Conservation (phyloP, 2,888 invertebrate species). For the Marasmarcha lunaedactyla region DNA sequence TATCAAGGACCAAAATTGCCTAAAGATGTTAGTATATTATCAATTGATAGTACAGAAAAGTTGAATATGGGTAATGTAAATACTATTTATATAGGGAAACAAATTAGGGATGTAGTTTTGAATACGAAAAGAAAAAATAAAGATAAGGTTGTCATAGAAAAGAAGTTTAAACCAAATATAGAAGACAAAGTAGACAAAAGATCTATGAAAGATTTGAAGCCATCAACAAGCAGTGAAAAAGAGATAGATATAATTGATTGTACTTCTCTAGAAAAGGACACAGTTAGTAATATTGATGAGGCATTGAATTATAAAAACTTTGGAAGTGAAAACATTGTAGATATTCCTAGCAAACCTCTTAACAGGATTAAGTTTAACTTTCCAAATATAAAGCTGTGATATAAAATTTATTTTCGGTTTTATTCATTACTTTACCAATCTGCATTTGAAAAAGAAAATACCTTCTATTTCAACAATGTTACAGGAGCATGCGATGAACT, state of each 20-base stretch:
- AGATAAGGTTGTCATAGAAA: conserved; percentile 12
- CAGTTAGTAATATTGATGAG: conserved; percentile 46
- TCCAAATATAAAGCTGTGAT: conserved; percentile 28
- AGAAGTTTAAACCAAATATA: conserved; percentile 18
- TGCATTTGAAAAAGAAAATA: background rate
- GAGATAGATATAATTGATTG: conserved; percentile 35
- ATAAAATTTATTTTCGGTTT: conserved; percentile 11
- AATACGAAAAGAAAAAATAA: conserved; percentile 21
- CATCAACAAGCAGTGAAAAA: background rate
- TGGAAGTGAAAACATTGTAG: conserved; percentile 39
- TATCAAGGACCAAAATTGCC: background rate
- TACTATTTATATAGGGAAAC: conserved; percentile 24
- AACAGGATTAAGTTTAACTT: conserved; percentile 48
- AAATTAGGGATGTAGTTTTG: conserved; percentile 12
- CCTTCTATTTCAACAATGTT: too few relatives aligned
- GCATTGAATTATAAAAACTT: conserved; percentile 44
- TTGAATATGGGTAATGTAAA: conserved; percentile 47
- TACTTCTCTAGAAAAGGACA: conserved; percentile 32
- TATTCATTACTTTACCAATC: background rate
- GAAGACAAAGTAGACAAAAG: conserved; percentile 1
- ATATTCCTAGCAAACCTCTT: conserved; percentile 32
- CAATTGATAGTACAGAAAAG: conserved; percentile 13
- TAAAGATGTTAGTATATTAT: conserved; percentile 5
- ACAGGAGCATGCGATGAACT: too few relatives aligned
- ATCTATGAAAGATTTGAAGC: conserved; percentile 7